A percentile compares a stretch with the other conserved stretches of the same genome.
Conservation (phyloP, 37 sponge, comb jelly and placozoan genomes). For the Amphimedon queenslandica region DNA sequence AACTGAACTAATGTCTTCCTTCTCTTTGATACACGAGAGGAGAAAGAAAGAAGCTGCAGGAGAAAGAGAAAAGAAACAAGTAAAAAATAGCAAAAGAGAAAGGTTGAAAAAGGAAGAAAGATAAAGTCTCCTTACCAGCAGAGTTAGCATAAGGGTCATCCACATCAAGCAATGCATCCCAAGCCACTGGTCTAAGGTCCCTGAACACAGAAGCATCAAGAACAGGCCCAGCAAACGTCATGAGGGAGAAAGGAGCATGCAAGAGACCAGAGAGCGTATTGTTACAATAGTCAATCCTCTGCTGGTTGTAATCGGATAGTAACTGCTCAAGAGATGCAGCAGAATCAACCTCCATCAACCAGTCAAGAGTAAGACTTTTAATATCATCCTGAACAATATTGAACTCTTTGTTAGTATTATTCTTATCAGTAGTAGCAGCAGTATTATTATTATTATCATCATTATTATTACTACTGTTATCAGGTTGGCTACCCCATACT, state of each 20-base stretch:
- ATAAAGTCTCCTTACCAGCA: slow-evolving; percentile 33
- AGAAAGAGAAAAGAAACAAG: too few species aligned
- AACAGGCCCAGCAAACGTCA: slow-evolving; percentile 27
- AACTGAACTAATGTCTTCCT: neutral
- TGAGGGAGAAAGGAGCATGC: slow-evolving; percentile 37
- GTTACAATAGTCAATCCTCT: slow-evolving; percentile 17
- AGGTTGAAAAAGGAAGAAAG: neutral
- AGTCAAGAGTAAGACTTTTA: slow-evolving; percentile 3
- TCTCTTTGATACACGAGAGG: slow-evolving; percentile 33
- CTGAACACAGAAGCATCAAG: slow-evolving; percentile 13
- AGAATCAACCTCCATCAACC: slow-evolving; percentile 24
- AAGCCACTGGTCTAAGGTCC: slow-evolving; percentile 25
- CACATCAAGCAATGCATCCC: slow-evolving; percentile 47
- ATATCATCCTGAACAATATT: neutral
- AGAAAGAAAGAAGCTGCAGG: slow-evolving; percentile 47
- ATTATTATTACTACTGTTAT: neutral
- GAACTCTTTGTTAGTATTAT: neutral
- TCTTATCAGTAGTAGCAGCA: too few species aligned
- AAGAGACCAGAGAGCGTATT: slow-evolving; percentile 17
- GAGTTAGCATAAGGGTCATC: slow-evolving; percentile 43
- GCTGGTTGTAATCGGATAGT: neutral
- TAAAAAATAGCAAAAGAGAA: too few species aligned
- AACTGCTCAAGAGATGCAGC: neutral
- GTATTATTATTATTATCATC: too few species aligned
- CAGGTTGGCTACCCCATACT: neutral